Percentiles rank a stretch among this genome's conserved stretches.
Evolutionary conservation across 1,140 invertebrate species (phyloP).

Genomic region (Myzus persicae): DNA sequence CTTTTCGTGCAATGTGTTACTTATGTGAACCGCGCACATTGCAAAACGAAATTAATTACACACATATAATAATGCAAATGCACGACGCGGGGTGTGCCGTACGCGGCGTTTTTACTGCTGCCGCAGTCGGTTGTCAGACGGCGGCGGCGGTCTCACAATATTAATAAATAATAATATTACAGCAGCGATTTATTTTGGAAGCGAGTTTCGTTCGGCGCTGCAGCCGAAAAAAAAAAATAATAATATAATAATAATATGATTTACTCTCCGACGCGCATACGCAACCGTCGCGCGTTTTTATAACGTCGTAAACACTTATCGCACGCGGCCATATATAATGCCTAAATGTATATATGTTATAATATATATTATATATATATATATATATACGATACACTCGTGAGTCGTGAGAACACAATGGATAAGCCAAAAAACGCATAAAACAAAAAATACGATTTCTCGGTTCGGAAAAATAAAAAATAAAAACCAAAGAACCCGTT

Average conservation of each 20-base stretch:
- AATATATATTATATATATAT: too few species aligned
- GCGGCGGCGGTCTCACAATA: not conserved
- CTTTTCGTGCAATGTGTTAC: not conserved
- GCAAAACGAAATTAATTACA: not conserved
- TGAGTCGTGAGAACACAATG: constrained; percentile 35
- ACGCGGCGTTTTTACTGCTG: not conserved
- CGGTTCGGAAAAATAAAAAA: not conserved
- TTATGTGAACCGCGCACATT: not conserved
- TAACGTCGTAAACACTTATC: constrained; percentile 48
- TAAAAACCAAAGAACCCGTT: not conserved
- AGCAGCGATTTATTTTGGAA: not conserved
- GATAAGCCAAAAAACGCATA: constrained; percentile 33
- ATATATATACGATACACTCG: not conserved
- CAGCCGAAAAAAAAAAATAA: not conserved
- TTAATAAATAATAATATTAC: constrained; percentile 1
- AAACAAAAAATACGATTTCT: constrained; percentile 39
- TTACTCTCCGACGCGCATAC: constrained; percentile 20
- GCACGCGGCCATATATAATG: constrained; percentile 2
- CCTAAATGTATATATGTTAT: not conserved
- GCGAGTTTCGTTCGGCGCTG: not conserved
- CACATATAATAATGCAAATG: too few species aligned
- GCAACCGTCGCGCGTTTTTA: constrained; percentile 26
- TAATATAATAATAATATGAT: constrained; percentile 11
- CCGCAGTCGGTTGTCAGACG: not conserved
- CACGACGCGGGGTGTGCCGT: not conserved